phyloP scores from a whole-genome alignment of 2,888 invertebrate genomes.

The Noctuana brunneofusca region DNA sequence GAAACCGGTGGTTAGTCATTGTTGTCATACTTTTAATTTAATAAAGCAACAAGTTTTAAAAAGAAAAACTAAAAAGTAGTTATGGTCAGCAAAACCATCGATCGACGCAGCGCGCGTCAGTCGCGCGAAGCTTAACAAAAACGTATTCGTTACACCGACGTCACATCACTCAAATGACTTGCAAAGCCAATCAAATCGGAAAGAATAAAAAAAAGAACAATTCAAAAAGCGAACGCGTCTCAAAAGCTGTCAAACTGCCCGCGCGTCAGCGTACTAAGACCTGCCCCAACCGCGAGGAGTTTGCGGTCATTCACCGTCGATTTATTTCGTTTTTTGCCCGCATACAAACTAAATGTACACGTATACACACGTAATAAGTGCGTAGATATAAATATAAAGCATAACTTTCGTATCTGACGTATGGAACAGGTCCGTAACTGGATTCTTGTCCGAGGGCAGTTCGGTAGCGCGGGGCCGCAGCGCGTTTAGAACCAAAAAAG shows the following conservation, averaged over 20 bases:
- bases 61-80: not conserved
- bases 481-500: conserved; percentile 46
- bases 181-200: conserved; percentile 63
- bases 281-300: conserved; percentile 67
- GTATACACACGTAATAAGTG: conserved; percentile 60
- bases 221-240: conserved; percentile 77
- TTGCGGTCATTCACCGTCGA: conserved; percentile 70
- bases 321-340: conserved; percentile 79
- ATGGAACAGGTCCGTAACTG: conserved; percentile 66
- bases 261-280: conserved; percentile 52
- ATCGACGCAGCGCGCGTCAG: not conserved
- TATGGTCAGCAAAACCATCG: conserved; percentile 14
- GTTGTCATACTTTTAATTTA: too few species aligned
- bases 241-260: conserved; percentile 80
- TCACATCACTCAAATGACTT: conserved; percentile 45
- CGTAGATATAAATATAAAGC: conserved; percentile 52
- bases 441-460: conserved; percentile 51
- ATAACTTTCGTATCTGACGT: conserved; percentile 68
- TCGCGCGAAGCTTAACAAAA: conserved; percentile 12
- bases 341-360: conserved; percentile 72
- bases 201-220: conserved; percentile 58
- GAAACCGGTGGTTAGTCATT: too few species aligned
- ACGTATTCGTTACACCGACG: conserved; percentile 26
- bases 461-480: conserved; percentile 56
- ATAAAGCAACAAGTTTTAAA: not conserved